Evolutionary conservation across 2,113 vertebrate genomes (phyloP).

Genomic region (Sorex fumeus): DNA sequence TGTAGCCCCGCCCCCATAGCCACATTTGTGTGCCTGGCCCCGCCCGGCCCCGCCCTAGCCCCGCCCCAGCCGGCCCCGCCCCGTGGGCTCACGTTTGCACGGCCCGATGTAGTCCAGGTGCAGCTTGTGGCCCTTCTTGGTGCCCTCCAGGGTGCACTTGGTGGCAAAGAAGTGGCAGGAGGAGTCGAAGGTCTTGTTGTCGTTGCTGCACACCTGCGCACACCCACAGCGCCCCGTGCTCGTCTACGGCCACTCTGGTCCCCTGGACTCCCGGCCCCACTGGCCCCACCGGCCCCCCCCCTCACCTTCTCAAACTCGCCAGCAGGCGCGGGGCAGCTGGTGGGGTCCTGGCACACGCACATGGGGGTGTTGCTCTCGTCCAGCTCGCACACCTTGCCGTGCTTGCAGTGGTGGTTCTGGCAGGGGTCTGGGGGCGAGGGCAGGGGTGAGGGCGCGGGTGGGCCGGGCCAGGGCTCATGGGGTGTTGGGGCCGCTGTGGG

Average conservation of each 20-base stretch:
- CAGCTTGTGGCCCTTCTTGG: constrained; percentile 99
- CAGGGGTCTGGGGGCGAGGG: constrained; percentile 91
- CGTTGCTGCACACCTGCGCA: constrained; percentile 96
- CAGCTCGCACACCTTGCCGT: constrained; percentile 97
- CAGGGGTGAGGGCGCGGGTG: neutral
- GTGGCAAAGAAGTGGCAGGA: constrained; percentile 99
- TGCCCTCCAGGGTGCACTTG: constrained; percentile 98
- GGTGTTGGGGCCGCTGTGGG: neutral
- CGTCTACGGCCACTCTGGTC: neutral
- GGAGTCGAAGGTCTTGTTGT: constrained; percentile 99
- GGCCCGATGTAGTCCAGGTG: constrained; percentile 99
- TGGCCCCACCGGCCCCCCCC: neutral
- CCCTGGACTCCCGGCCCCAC: neutral
- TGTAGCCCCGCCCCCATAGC: too few species aligned
- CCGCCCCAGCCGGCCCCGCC: too few species aligned
- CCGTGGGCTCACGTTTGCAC: constrained; percentile 97
- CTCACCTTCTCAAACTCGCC: constrained; percentile 96
- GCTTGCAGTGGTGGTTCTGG: constrained; percentile 98
- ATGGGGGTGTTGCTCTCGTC: constrained; percentile 97
- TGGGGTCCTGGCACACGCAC: constrained; percentile 98
- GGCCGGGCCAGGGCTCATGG: neutral
- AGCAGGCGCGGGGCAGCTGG: constrained; percentile 92
- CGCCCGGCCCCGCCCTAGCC: too few species aligned
- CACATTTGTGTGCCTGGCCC: too few species aligned
- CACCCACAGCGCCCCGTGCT: too few species aligned